Conservation (phyloP, 2,888 invertebrate species). For the Theretra japonica region DNA sequence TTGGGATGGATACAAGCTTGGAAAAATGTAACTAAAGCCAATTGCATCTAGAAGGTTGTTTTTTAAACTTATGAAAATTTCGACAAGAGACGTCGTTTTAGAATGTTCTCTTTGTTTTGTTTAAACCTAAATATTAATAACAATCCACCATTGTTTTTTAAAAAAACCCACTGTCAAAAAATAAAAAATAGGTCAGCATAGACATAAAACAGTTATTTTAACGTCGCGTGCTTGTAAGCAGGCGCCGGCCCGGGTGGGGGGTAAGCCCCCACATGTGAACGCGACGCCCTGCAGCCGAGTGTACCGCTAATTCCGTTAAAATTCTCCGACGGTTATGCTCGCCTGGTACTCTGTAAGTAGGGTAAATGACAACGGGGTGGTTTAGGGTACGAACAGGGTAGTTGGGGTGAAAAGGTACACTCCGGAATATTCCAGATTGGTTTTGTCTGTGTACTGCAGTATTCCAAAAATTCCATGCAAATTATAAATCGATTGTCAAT, state of each 20-base stretch:
- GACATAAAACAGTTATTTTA: conserved; percentile 24
- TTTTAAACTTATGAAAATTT: neutral
- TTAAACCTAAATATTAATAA: no score
- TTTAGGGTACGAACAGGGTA: conserved; percentile 27
- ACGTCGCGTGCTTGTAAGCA: conserved; percentile 63
- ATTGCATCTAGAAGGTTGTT: no score
- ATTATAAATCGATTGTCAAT: no score
- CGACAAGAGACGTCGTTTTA: no score
- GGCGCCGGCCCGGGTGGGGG: conserved; percentile 73
- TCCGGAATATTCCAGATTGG: neutral
- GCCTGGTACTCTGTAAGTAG: conserved; percentile 78
- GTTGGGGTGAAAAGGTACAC: neutral
- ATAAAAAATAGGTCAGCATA: conserved; percentile 22
- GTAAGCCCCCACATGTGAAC: conserved; percentile 75
- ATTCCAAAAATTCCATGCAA: no score
- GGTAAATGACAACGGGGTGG: conserved; percentile 77
- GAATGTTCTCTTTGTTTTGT: no score
- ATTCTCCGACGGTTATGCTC: conserved; percentile 78
- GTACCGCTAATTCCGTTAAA: conserved; percentile 82
- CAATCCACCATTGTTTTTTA: no score
- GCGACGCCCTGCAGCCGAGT: conserved; percentile 81
- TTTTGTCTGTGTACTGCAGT: neutral
- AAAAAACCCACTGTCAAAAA: conserved; percentile 24
- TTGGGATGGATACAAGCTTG: no score
- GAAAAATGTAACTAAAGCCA: no score